Base-by-base conservation (phyloP, 2,113 vertebrate species). In the Chroicocephalus ridibundus region DNA sequence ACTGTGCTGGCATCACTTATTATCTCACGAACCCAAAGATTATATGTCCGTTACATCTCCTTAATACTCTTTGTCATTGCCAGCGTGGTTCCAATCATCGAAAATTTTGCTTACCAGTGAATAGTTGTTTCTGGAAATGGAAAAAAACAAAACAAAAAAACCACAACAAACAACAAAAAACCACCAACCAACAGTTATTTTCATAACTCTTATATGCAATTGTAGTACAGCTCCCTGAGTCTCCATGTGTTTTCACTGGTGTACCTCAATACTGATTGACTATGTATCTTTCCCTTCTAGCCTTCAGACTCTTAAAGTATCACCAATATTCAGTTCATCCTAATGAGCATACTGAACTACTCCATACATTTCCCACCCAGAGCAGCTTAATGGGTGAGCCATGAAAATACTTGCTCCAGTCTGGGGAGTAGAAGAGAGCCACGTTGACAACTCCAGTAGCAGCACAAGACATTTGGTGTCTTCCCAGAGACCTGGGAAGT, bases 31-130 rank as follows among this genome's bases (percentile, higher is more conserved):
- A 94, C 60, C 32, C 58, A 85, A 87, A 87, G 58, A 93, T 91
- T 70, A 29, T 58, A 55, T 74, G 66, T 76, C 65, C 70, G 34
- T 94, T 91, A 82, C 70, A 32, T 82, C 47, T 44, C 86, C 74
- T 89, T 93, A 88, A 90, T 86, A 83, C 60, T 65, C 80, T 95
- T 82, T 90, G 66, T 86, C 38, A 70, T 80, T 92, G 47, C 60
- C 74, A 58, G 69, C 15, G 66, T 82, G 54, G 49, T 91, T 94
- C 84, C 46, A 89, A 6, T 93, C 70, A 58, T 64, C 20, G 34
- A 72, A 40, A 93, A 32, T 38, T 92, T 90, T 72, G 36, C 86
- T 86, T 58, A 89, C 68, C 40, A 49, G 34, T 80, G 79, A 94
- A 34, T 26, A 71, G n/a, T 82, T 88, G 69, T 76, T 90, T 62